Conservation (phyloP, 2,113 vertebrate species). For the Blennius ocellaris region DNA sequence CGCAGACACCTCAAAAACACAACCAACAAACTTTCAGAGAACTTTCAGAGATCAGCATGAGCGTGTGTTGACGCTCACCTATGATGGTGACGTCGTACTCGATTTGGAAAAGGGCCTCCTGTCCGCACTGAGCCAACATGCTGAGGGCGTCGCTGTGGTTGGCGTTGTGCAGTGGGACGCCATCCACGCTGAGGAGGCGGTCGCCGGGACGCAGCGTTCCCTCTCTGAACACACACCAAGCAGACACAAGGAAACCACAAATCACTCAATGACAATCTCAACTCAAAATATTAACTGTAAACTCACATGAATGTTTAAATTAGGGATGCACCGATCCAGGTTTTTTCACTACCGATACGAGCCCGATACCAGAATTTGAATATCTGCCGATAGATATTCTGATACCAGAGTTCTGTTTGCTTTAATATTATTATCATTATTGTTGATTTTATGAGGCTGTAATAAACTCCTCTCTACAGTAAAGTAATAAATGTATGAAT, state of each 20-base stretch:
- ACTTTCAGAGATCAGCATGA: slow-evolving; percentile 3
- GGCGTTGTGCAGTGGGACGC: slow-evolving; percentile 90
- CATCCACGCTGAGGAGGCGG: slow-evolving; percentile 92
- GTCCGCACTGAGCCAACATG: slow-evolving; percentile 90
- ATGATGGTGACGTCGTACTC: slow-evolving; percentile 96
- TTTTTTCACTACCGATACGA: no score
- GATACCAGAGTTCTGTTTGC: no score
- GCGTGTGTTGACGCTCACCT: slow-evolving; percentile 83
- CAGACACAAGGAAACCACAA: neutral
- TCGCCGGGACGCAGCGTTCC: slow-evolving; percentile 93
- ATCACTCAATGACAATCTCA: no score
- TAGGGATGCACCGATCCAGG: no score
- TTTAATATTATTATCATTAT: no score
- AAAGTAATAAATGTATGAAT: no score
- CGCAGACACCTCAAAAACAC: slow-evolving; percentile 22
- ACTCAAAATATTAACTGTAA: no score
- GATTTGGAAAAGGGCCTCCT: slow-evolving; percentile 94
- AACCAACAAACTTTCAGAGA: slow-evolving; percentile 4
- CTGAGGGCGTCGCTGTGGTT: slow-evolving; percentile 88
- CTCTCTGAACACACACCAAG: slow-evolving; percentile 82
- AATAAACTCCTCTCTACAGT: no score
- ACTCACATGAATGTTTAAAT: no score
- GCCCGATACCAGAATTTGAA: no score
- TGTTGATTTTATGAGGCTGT: no score
- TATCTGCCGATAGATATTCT: no score